phyloP scores from a whole-genome alignment of 2,113 vertebrate genomes.

The Solea senegalensis region DNA sequence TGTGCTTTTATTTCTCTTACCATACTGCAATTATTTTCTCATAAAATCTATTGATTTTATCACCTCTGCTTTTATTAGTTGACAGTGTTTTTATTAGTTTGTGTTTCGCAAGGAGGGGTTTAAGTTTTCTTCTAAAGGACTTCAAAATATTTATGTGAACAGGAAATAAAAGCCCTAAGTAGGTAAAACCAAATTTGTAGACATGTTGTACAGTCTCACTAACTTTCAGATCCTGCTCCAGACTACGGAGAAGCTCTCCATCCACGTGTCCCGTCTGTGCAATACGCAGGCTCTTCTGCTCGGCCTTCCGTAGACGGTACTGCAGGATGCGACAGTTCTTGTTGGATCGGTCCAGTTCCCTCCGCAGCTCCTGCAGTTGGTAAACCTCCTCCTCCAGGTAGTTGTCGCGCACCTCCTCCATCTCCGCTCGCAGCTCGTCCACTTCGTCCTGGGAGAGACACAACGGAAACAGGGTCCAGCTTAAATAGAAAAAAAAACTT shows the following conservation, averaged over 20 bases:
- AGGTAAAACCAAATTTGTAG: background rate
- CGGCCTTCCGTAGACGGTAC: conserved; percentile 96
- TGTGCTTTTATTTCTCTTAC: no score
- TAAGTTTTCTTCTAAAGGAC: background rate
- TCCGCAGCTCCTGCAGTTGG: conserved; percentile 95
- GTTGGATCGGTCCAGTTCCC: conserved; percentile 96
- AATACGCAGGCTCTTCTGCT: conserved; percentile 96
- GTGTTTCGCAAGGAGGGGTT: no score
- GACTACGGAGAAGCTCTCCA: conserved; percentile 91
- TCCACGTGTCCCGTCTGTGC: conserved; percentile 97
- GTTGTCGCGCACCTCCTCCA: conserved; percentile 98
- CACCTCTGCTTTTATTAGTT: no score
- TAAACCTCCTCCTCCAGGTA: conserved; percentile 99
- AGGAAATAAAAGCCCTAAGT: background rate
- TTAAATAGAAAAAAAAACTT: no score
- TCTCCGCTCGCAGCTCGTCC: conserved; percentile 97
- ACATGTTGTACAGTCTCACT: background rate
- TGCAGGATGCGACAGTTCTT: conserved; percentile 98
- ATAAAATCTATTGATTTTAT: no score
- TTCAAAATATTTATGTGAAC: background rate
- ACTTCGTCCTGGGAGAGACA: conserved; percentile 88
- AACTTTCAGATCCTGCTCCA: conserved; percentile 99
- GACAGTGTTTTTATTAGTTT: no score
- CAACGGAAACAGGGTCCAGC: background rate
- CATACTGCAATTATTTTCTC: no score